These are phyloP conservation scores for Schrankia costaestrigalis DNA, from an alignment of 2,888 invertebrate species.

Conservation along the genomic window DNA sequence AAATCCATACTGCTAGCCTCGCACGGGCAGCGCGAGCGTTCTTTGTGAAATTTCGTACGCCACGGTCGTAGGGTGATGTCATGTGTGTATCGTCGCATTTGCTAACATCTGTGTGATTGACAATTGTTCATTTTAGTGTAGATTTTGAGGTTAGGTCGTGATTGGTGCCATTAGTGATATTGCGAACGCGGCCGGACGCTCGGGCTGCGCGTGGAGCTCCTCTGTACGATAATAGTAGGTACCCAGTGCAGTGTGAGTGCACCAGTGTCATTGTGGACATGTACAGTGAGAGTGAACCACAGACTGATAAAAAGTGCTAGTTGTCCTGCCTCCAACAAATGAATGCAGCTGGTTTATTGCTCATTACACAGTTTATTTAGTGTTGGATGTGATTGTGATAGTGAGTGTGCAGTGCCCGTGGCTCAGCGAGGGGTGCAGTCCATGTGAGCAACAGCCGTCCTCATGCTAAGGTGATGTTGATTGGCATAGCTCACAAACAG, in stretches of 20 bases:
- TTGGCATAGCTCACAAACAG: slow-evolving; percentile 3
- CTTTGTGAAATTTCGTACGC: slow-evolving; percentile 57
- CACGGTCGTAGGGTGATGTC: slow-evolving; percentile 57
- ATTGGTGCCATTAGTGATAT: slow-evolving; percentile 44
- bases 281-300: slow-evolving; percentile 39
- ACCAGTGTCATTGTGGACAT: slow-evolving; percentile 36
- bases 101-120: slow-evolving; percentile 70
- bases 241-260: slow-evolving; percentile 41
- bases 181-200: slow-evolving; percentile 21
- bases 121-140: slow-evolving; percentile 59
- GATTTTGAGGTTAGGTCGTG: slow-evolving; percentile 76
- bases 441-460: slow-evolving; percentile 36
- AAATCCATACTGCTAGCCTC: slow-evolving; percentile 60
- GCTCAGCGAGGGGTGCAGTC: slow-evolving; percentile 13
- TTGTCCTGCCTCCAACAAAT: slow-evolving; percentile 27
- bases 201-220: slow-evolving; percentile 18
- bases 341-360: slow-evolving; percentile 35
- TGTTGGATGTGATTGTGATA: slow-evolving; percentile 39
- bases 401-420: slow-evolving; percentile 16
- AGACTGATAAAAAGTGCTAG: slow-evolving; percentile 26
- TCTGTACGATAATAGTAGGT: slow-evolving; percentile 3
- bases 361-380: slow-evolving; percentile 36
- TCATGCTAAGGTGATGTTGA: slow-evolving; percentile 44
- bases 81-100: slow-evolving; percentile 48
- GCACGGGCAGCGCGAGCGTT: slow-evolving; percentile 53